phyloP scores from a whole-genome alignment of 2,888 invertebrate genomes.

The Stenodema calcarata region DNA sequence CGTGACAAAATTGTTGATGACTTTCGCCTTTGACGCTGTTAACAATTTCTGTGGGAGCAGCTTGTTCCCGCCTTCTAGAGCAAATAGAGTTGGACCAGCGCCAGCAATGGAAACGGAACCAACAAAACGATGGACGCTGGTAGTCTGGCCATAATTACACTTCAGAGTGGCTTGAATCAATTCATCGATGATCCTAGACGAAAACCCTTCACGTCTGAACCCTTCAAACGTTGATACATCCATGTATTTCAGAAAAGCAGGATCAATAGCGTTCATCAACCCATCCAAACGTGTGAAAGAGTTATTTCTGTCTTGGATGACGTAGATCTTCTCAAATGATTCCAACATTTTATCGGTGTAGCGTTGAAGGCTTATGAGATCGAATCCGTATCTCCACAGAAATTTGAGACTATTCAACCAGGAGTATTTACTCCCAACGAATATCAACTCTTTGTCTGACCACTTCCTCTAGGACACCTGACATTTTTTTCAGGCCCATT shows the following conservation, averaged over 20 bases:
- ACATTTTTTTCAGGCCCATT: slow-evolving; percentile 61
- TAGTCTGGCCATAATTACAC: slow-evolving; percentile 70
- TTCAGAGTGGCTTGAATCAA: slow-evolving; percentile 65
- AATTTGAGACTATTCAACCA: slow-evolving; percentile 63
- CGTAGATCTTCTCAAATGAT: slow-evolving; percentile 61
- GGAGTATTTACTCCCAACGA: slow-evolving; percentile 64
- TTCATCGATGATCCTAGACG: slow-evolving; percentile 65
- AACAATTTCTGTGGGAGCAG: slow-evolving; percentile 62
- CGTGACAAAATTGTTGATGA: slow-evolving; percentile 61
- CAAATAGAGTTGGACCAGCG: slow-evolving; percentile 64
- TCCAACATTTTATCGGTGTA: slow-evolving; percentile 61
- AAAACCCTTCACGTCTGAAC: slow-evolving; percentile 62
- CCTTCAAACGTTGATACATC: slow-evolving; percentile 61
- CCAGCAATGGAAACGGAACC: slow-evolving; percentile 67
- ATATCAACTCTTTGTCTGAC: slow-evolving; percentile 66
- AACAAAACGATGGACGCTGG: slow-evolving; percentile 66
- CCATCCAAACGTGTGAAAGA: slow-evolving; percentile 64
- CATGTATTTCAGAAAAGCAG: slow-evolving; percentile 63
- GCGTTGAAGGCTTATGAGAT: slow-evolving; percentile 63
- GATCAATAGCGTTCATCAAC: slow-evolving; percentile 65
- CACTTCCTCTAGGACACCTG: neutral
- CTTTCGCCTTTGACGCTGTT: slow-evolving; percentile 61
- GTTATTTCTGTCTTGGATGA: slow-evolving; percentile 63
- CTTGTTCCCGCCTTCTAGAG: slow-evolving; percentile 69
- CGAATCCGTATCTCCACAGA: slow-evolving; percentile 67